Percentiles rank a stretch among this genome's conserved stretches.
phyloP scores from a whole-genome alignment of 2,888 invertebrate species.

The Aporophyla lueneburgensis region DNA sequence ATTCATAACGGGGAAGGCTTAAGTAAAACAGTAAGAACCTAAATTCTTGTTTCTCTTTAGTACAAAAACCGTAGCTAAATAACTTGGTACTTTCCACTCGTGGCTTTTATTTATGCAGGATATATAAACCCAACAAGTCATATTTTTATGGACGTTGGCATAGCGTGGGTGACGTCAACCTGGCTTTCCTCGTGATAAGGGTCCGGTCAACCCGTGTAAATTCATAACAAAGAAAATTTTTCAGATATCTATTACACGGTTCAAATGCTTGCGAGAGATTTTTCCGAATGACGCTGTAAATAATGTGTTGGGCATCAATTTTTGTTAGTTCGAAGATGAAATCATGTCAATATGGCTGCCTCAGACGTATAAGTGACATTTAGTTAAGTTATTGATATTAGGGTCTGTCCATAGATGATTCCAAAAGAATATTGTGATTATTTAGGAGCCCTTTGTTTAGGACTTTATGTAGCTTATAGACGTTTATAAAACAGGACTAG shows the following conservation, averaged over 20 bases:
- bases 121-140: constrained; percentile 35
- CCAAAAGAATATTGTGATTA: background rate
- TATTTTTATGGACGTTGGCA: constrained; percentile 45
- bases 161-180: constrained; percentile 61
- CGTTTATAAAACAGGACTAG: background rate
- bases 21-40: constrained; percentile 18
- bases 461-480: background rate
- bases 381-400: background rate
- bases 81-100: constrained; percentile 14
- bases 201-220: constrained; percentile 70
- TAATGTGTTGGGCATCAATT: constrained; percentile 14
- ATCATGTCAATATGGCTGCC: constrained; percentile 29
- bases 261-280: constrained; percentile 52
- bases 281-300: constrained; percentile 48
- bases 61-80: constrained; percentile 20
- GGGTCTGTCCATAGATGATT: background rate
- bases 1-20: constrained; percentile 42
- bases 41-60: constrained; percentile 23
- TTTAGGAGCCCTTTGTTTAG: background rate
- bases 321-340: constrained; percentile 17
- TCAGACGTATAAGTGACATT: background rate
- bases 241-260: constrained; percentile 67
- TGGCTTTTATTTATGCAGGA: constrained; percentile 12
- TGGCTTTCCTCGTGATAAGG: constrained; percentile 73
- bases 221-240: constrained; percentile 70